These are phyloP conservation scores for Calvadosia cruxmelitensis DNA, from an alignment of 30 jellyfish, hydroid and myxozoan species.

Conservation along the genomic window DNA sequence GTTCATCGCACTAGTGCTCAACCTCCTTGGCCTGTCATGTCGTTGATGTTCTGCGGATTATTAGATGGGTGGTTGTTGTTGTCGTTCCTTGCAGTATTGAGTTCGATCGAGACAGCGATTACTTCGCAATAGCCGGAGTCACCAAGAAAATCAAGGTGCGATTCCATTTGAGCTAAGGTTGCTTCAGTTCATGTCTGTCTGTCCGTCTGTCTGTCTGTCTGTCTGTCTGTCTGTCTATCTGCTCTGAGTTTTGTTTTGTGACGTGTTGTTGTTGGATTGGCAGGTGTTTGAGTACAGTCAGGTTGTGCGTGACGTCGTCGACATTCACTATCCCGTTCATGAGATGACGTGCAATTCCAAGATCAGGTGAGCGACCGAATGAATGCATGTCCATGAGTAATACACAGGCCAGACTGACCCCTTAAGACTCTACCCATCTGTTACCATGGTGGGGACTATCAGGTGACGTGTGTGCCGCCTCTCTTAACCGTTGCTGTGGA, in stretches of 20 bases:
- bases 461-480: background rate
- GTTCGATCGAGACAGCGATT: constrained; percentile 96
- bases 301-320: constrained; percentile 91
- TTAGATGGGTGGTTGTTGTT: no score
- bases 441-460: background rate
- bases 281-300: constrained; percentile 94
- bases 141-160: constrained; percentile 91
- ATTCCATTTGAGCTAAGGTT: background rate
- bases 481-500: background rate
- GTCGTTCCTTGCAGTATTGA: constrained; percentile 57
- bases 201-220: background rate
- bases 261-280: no score
- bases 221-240: background rate
- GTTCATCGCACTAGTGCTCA: no score
- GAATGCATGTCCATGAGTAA: background rate
- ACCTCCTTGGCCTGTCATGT: no score
- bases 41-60: no score
- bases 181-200: background rate
- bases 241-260: background rate
- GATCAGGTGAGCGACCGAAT: constrained; percentile 31
- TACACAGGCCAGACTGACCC: background rate
- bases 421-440: background rate
- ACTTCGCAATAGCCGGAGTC: constrained; percentile 98
- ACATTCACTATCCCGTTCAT: constrained; percentile 95
- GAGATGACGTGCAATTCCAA: constrained; percentile 98